phyloP scores from a whole-genome alignment of 2,797 vertebrate species.

The Chaetophractus vellerosus region DNA sequence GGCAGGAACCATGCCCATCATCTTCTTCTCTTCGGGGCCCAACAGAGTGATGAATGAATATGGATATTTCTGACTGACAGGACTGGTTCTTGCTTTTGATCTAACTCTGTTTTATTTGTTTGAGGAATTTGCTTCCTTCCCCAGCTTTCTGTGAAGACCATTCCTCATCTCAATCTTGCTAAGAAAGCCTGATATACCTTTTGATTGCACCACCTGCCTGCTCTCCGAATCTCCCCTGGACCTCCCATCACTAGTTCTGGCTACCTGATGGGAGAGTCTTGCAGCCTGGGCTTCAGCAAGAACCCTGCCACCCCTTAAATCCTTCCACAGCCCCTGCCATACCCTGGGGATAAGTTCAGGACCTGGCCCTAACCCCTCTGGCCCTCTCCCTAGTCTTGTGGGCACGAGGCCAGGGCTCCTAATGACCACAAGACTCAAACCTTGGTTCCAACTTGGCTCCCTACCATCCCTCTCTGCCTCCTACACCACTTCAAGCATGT shows the following conservation, averaged over 20 bases:
- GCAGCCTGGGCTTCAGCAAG: constrained; percentile 46
- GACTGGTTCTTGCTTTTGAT: constrained; percentile 23
- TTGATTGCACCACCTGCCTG: constrained; percentile 16
- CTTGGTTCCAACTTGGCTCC: constrained; percentile 10
- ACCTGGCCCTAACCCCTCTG: constrained; percentile 36
- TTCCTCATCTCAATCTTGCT: constrained; percentile 37
- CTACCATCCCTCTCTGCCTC: not conserved
- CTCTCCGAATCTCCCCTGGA: not conserved
- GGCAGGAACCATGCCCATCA: not conserved
- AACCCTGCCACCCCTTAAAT: constrained; percentile 33
- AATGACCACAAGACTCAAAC: constrained; percentile 38
- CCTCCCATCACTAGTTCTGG: not conserved
- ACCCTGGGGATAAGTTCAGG: constrained; percentile 2
- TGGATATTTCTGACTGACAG: not conserved
- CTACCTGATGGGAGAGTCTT: not conserved
- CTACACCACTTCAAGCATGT: not conserved
- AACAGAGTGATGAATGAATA: not conserved
- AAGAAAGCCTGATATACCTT: not conserved
- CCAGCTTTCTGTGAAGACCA: constrained; percentile 10
- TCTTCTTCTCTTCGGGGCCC: not conserved
- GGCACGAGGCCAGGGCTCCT: not conserved
- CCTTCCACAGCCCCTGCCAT: not conserved
- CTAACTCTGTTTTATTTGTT: constrained; percentile 19
- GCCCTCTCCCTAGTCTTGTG: not conserved
- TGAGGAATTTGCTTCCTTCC: constrained; percentile 39